Evolutionary conservation across 2,797 vertebrate genomes (phyloP).

Genomic region (Sphenodon punctatus): DNA sequence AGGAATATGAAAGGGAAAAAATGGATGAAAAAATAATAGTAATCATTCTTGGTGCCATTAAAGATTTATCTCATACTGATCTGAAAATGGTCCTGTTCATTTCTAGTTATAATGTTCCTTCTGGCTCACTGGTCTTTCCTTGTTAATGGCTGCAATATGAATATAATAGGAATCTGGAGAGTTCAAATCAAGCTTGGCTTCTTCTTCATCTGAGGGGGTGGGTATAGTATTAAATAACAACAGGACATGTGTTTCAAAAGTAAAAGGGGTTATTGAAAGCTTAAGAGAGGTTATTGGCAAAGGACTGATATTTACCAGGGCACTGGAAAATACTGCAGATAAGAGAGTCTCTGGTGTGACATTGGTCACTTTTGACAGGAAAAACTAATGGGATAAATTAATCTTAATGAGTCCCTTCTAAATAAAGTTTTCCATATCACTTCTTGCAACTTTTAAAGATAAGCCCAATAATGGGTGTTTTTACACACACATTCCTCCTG

Average conservation of each 20-base stretch:
- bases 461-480: no score
- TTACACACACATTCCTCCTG: no score
- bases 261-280: conserved; percentile 20
- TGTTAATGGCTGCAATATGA: conserved; percentile 18
- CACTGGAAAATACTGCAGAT: neutral
- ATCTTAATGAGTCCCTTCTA: neutral
- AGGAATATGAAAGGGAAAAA: conserved; percentile 31
- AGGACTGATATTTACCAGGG: no score
- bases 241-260: neutral
- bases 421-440: neutral
- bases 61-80: conserved; percentile 2
- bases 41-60: neutral
- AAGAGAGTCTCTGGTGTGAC: neutral
- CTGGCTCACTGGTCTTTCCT: neutral
- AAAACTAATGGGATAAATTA: fast-evolving
- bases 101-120: neutral
- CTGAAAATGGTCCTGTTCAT: conserved; percentile 3
- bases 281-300: no score
- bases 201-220: conserved; percentile 1
- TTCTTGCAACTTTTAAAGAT: neutral
- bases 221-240: neutral
- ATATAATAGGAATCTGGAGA: neutral
- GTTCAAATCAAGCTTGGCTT: neutral
- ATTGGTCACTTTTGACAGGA: neutral
- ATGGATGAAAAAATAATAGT: neutral